Evolutionary conservation across 2,113 vertebrate genomes (phyloP), one percentile per base, ranked within the genome.

Genomic region (Phrynosoma blainvillii): DNA sequence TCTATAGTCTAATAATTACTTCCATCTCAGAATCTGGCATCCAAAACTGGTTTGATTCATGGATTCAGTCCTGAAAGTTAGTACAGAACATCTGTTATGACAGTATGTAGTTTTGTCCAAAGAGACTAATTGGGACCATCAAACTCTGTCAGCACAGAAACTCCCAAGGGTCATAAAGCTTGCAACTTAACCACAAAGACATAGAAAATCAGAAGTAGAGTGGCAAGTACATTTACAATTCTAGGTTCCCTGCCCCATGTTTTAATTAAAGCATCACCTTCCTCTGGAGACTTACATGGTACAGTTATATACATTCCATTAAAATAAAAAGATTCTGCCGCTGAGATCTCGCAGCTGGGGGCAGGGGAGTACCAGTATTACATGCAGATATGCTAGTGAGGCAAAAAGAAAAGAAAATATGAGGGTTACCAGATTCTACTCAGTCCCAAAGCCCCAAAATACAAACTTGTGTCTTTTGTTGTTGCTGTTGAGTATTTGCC

Each of bases 401-500:
- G 73, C 18, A 56, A 27, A 5, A 7, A 7, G 47, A 7, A 47
- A 7, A 47, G 21, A n/a, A 62, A 78, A 86, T 54, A 18, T 40
- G 59, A 66, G n/a, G 2, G 42, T 90, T 84, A n/a, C 80, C 82
- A 80, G 32, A 93, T 86, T 84, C 21, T 30, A 59, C 47, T 20
- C 52, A 74, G 32, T 54, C 36, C 70, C 30, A 2, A 16, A 88
- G 11, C 40, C 77, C 1, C 76, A 79, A 86, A 47, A 87, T 5
- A 79, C 77, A 92, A 87, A 90, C n/a, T 7, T 89, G 40, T 54
- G 47, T 42, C 62, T 77, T 42, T 27, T 89, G 89, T 68, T 73
- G 66, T 36, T 4, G 27, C 5, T 52, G 47, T 78, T 81, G 88
- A 89, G 81, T 36, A 76, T 68, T 40, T 14, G 30, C 1, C 36